Base-by-base conservation (phyloP, 1,140 invertebrate genomes). In the Phenacoccus solenopsis region DNA sequence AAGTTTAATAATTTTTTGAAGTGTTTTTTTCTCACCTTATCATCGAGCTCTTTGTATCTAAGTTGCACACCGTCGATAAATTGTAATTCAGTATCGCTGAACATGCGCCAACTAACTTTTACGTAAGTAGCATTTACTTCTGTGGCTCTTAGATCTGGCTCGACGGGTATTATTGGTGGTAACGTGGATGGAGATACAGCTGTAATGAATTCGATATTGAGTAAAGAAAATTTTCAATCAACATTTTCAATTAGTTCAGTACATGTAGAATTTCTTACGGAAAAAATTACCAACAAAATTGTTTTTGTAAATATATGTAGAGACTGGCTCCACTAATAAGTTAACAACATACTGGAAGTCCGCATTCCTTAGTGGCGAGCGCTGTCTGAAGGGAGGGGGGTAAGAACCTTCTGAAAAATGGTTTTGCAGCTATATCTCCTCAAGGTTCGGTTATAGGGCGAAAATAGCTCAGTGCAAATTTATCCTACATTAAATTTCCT, bases 91-190 rank as follows among this genome's bases (percentile, higher is more conserved):
- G 88, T 85, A 67, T 89, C 86, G 0, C 83, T 82, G 72, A 95
- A 90, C 75, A 88, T 88, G 73, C 89, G 85, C 93, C 93, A 96
- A 30, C 82, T 84, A 0, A 94, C 81, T 67, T 86, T 86, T 1
- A 89, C 85, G 77, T 87, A 89, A 0, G 86, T 91, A 9, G 90
- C 84, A 73, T 92, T 91, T 0, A 89, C 85, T 71, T 91, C 86
- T 7, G 84, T 82, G 0, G 89, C 84, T 64, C 83, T 82, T 4
- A 94, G 77, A 71, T 88, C 85, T 0, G 90, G 86, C 75, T 94
- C 87, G 24, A 87, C 81, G 7, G 82, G 82, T 68, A 90, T 87
- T 72, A 85, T 81, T 1, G 86, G 83, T 0, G 87, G 86, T 30
- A 86, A 74, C 0, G 85, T 84, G 0, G 84, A 83, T 1, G 77